A percentile compares a stretch with the other conserved stretches of the same genome.
Evolutionary conservation across 2,113 vertebrate species (phyloP).

Genomic region (Globicephala melas): DNA sequence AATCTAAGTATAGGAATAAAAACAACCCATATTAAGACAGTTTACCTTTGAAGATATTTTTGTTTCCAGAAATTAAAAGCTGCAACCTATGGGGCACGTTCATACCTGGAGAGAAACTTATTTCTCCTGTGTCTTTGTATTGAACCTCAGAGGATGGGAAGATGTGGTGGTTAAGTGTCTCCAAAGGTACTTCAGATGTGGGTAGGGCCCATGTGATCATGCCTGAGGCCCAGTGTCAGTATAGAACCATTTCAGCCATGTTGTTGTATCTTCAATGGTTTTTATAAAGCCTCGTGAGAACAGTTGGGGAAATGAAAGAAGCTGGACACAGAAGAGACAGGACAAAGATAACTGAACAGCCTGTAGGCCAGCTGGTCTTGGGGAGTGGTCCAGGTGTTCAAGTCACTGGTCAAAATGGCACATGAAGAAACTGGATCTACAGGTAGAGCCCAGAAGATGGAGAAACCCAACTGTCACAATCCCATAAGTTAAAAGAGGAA

Average conservation of each 20-base stretch:
- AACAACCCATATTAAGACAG: background rate
- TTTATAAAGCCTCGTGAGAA: background rate
- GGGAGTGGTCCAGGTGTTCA: background rate
- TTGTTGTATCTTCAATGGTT: background rate
- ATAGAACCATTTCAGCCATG: background rate
- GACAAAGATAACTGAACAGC: background rate
- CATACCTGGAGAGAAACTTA: background rate
- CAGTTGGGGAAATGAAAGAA: background rate
- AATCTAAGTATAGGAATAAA: background rate
- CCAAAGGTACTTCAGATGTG: background rate
- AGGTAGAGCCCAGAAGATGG: background rate
- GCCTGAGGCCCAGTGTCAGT: background rate
- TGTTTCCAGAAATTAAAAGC: background rate
- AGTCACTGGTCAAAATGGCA: background rate
- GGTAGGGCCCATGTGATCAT: background rate
- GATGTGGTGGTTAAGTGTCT: background rate
- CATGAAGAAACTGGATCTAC: background rate
- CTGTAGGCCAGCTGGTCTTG: background rate
- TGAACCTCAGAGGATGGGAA: background rate
- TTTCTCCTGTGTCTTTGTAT: background rate
- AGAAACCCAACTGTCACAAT: background rate
- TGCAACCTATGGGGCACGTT: background rate
- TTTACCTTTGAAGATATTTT: background rate
- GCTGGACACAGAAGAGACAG: background rate
- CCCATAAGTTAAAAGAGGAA: background rate